Conservation (phyloP, 2,888 invertebrate species). For the Calliscelio sp. region DNA sequence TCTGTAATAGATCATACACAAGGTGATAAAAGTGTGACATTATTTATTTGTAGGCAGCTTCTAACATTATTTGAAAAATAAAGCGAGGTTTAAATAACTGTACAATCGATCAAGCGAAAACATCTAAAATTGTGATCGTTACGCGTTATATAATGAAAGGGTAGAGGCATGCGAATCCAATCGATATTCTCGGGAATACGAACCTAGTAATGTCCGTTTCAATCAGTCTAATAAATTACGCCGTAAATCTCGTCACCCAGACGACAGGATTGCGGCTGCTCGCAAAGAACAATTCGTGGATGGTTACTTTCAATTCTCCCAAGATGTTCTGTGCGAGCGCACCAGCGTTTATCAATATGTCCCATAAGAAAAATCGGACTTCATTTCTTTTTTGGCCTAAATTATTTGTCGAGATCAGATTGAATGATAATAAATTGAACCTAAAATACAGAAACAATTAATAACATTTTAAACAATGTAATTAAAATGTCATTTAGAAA, state of each 20-base stretch:
- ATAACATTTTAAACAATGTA: too few relatives aligned
- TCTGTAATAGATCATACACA: conserved; percentile 47
- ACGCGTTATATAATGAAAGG: conserved; percentile 46
- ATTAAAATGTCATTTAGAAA: too few relatives aligned
- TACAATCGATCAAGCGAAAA: conserved; percentile 25
- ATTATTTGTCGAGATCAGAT: too few relatives aligned
- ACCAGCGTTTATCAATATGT: background rate
- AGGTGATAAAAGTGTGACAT: too few relatives aligned
- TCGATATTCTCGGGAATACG: conserved; percentile 49
- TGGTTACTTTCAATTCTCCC: conserved; percentile 34
- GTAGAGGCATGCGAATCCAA: conserved; percentile 20
- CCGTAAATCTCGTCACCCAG: conserved; percentile 45
- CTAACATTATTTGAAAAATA: background rate
- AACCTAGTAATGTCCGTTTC: conserved; percentile 51
- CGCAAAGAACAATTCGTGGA: conserved; percentile 22
- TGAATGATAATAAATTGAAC: too few relatives aligned
- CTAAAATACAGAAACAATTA: too few relatives aligned
- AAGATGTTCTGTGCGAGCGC: conserved; percentile 14
- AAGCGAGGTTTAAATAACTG: conserved; percentile 16
- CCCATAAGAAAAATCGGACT: conserved; percentile 5
- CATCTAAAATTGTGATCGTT: conserved; percentile 28
- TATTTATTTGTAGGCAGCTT: too few relatives aligned
- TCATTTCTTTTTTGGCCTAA: too few relatives aligned
- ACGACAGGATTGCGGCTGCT: conserved; percentile 43
- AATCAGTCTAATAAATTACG: conserved; percentile 54